Conservation (phyloP, 2,888 invertebrate genomes). For the Erebia ligea region DNA sequence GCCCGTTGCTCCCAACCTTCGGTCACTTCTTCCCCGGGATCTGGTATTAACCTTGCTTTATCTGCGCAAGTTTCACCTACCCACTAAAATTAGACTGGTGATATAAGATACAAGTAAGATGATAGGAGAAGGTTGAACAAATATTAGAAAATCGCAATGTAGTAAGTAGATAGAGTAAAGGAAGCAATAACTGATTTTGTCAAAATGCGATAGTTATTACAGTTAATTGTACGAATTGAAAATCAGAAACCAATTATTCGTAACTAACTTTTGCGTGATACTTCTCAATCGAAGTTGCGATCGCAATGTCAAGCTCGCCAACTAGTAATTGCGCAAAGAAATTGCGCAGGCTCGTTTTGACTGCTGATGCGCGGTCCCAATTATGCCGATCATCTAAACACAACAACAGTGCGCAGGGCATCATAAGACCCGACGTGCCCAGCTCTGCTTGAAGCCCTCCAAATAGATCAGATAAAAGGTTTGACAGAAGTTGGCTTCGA, state of each 20-base stretch:
- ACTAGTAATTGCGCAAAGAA: constrained; percentile 65
- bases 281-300: constrained; percentile 70
- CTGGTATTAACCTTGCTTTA: constrained; percentile 45
- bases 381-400: constrained; percentile 73
- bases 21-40: constrained; percentile 45
- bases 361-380: constrained; percentile 63
- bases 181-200: too few relatives aligned
- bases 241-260: not conserved
- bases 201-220: not conserved
- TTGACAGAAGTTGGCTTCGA: constrained; percentile 61
- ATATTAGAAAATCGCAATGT: too few relatives aligned
- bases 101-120: too few relatives aligned
- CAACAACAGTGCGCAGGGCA: constrained; percentile 73
- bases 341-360: constrained; percentile 62
- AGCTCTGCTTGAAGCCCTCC: constrained; percentile 66
- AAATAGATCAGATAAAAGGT: constrained; percentile 64
- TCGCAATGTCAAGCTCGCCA: constrained; percentile 72
- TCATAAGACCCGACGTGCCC: constrained; percentile 50
- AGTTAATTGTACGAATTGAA: not conserved
- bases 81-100: constrained; percentile 55
- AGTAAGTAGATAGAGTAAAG: too few relatives aligned
- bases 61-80: constrained; percentile 67
- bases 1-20: constrained; percentile 59
- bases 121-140: too few relatives aligned
- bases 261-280: constrained; percentile 68